These are phyloP conservation scores for Philereme transversata DNA, from an alignment of 2,888 invertebrate genomes.

Conservation along the genomic window DNA sequence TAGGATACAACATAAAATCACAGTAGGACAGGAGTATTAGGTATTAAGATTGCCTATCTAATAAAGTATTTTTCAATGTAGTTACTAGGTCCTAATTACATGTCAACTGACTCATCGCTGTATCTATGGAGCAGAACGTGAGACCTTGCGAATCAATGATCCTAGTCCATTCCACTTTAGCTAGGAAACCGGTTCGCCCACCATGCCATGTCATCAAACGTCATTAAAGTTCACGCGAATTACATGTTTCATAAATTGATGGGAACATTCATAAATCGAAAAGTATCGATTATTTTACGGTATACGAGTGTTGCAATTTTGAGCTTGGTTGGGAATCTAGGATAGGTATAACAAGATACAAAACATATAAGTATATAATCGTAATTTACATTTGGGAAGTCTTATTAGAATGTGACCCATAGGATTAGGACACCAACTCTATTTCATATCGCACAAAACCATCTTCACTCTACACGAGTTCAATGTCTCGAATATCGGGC, in stretches of 20 bases:
- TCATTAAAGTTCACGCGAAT: constrained; percentile 29
- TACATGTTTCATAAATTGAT: constrained; percentile 9
- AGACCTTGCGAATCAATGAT: constrained; percentile 60
- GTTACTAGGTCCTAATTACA: neutral
- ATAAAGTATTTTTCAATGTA: neutral
- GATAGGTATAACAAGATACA: too few species aligned
- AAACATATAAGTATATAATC: too few species aligned
- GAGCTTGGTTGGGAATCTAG: too few species aligned
- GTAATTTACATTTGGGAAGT: neutral
- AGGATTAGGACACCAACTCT: too few species aligned
- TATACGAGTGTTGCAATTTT: too few species aligned
- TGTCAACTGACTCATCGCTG: constrained; percentile 20
- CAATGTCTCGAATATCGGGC: constrained; percentile 61
- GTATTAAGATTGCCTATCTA: neutral
- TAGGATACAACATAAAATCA: too few species aligned
- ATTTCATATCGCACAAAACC: neutral
- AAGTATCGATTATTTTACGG: too few species aligned
- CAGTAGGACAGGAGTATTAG: too few species aligned
- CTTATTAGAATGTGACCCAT: too few species aligned
- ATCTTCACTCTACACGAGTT: constrained; percentile 44
- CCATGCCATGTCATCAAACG: constrained; percentile 41
- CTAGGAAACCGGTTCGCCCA: constrained; percentile 44
- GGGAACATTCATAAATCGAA: neutral
- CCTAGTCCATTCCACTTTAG: constrained; percentile 44
- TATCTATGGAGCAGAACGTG: constrained; percentile 30